A percentile compares a stretch with the other conserved stretches of the same genome.
Conservation (phyloP, 2,888 invertebrate species). For the Phyto melanocephala region DNA sequence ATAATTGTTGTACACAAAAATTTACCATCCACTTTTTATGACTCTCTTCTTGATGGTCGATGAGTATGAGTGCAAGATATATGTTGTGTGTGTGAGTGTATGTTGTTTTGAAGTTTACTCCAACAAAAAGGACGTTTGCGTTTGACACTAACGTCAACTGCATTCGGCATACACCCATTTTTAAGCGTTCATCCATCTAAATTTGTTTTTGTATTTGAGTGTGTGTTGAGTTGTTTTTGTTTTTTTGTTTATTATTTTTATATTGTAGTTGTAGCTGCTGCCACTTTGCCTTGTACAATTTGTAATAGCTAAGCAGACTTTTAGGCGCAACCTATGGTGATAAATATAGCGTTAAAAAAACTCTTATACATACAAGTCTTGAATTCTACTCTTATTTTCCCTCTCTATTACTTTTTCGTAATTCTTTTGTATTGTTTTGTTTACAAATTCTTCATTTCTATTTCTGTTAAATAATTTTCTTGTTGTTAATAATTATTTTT, state of each 20-base stretch:
- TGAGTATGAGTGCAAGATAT: background rate
- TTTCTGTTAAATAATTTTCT: background rate
- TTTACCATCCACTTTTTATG: conserved; percentile 35
- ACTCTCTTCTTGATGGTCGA: background rate
- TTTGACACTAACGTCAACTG: conserved; percentile 56
- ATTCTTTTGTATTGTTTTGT: conserved; percentile 1
- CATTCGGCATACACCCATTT: conserved; percentile 75
- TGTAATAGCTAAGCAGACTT: conserved; percentile 62
- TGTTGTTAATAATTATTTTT: background rate
- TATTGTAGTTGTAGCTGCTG: background rate
- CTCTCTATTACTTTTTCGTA: background rate
- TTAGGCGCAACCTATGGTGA: conserved; percentile 60
- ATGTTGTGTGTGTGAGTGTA: background rate
- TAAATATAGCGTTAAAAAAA: background rate
- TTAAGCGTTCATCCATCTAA: conserved; percentile 65
- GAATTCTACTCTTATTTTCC: background rate
- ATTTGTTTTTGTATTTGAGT: conserved; percentile 23
- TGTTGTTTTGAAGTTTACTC: background rate
- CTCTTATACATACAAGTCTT: conserved; percentile 30
- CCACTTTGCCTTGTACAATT: conserved; percentile 29
- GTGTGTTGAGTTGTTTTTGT: background rate
- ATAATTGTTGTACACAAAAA: conserved; percentile 39
- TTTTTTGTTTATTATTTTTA: background rate
- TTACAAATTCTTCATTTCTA: background rate
- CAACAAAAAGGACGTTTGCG: conserved; percentile 30